Conservation (phyloP, 2,797 vertebrate species). For the Mus minutoides region DNA sequence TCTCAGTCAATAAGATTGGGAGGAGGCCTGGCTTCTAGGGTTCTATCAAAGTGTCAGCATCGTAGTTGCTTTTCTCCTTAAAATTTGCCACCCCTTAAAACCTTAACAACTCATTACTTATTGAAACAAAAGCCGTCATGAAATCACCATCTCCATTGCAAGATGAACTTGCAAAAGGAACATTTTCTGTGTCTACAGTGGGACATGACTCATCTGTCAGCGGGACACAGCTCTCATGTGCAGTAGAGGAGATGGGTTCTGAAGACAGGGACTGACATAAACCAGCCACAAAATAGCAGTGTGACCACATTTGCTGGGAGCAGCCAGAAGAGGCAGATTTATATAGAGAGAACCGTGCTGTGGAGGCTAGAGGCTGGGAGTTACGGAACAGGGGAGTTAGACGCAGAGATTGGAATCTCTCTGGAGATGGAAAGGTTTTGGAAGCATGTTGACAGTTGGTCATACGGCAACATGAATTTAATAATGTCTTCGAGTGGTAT, state of each 20-base stretch:
- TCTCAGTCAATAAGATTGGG: neutral
- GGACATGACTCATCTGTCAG: neutral
- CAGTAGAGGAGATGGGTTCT: neutral
- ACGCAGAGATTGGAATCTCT: neutral
- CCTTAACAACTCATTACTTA: neutral
- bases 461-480: neutral
- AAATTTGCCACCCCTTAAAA: neutral
- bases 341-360: neutral
- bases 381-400: neutral
- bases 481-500: neutral
- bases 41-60: neutral
- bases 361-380: neutral
- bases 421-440: neutral
- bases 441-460: neutral
- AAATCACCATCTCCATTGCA: neutral
- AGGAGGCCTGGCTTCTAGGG: neutral
- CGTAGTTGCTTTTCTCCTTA: neutral
- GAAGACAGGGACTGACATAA: neutral
- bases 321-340: neutral
- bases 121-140: neutral
- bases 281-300: neutral
- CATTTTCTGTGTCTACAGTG: neutral
- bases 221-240: neutral
- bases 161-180: neutral
- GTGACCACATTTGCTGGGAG: neutral